Evolutionary conservation across 2,888 invertebrate genomes (phyloP).

Genomic region (Dryobota labecula): DNA sequence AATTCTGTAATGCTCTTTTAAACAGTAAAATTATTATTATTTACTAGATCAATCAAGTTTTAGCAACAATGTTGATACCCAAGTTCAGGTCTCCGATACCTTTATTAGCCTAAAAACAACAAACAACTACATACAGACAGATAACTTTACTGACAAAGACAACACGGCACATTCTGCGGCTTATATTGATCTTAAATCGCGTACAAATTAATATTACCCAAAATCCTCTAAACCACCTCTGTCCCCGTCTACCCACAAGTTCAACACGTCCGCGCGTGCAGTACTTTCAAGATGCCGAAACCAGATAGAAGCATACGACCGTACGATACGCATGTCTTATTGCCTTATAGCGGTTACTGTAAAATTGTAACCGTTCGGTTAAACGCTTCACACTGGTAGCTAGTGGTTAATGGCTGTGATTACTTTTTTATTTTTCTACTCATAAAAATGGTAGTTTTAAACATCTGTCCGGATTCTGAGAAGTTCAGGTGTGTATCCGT

Average conservation of each 20-base stretch:
- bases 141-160: neutral
- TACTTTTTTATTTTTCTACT: conserved; percentile 51
- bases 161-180: neutral
- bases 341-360: conserved; percentile 74
- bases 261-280: conserved; percentile 79
- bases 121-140: neutral
- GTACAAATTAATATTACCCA: neutral
- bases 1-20: too few relatives aligned
- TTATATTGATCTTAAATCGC: neutral
- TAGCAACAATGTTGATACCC: neutral
- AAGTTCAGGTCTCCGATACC: too few relatives aligned
- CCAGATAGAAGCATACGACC: conserved; percentile 75
- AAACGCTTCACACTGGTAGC: conserved; percentile 63
- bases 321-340: conserved; percentile 70
- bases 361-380: conserved; percentile 68
- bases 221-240: conserved; percentile 55
- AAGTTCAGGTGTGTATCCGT: conserved; percentile 28
- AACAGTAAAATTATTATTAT: too few relatives aligned
- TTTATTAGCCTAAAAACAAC: neutral
- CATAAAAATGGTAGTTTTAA: conserved; percentile 41
- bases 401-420: conserved; percentile 47
- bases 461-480: conserved; percentile 55
- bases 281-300: conserved; percentile 79
- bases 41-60: neutral
- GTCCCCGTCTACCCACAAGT: conserved; percentile 65